A percentile compares a stretch with the other conserved stretches of the same genome.
These are phyloP conservation scores for Silurus meridionalis DNA, from an alignment of 2,113 vertebrate genomes.

Conservation along the genomic window DNA sequence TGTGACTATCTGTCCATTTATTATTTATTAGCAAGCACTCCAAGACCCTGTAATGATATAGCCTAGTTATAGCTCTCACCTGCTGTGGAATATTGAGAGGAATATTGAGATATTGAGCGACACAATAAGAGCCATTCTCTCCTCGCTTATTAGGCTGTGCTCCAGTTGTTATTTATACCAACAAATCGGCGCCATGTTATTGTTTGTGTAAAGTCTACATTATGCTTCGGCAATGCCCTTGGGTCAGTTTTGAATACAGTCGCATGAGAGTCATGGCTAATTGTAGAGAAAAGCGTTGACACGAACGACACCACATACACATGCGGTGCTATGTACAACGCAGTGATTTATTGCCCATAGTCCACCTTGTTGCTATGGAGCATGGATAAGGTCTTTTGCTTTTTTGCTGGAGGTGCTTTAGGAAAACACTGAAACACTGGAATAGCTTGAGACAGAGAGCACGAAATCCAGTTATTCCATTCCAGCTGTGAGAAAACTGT, in stretches of 20 bases:
- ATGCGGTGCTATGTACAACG: constrained; percentile 20
- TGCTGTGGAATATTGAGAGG: background rate
- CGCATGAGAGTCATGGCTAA: constrained; percentile 15
- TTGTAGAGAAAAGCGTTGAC: constrained; percentile 22
- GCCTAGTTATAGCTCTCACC: constrained; percentile 24
- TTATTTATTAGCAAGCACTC: constrained; percentile 16
- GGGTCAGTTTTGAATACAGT: constrained; percentile 6
- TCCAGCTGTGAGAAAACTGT: constrained; percentile 29
- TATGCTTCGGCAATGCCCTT: background rate
- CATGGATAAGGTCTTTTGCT: constrained; percentile 35
- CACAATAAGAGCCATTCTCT: constrained; percentile 22
- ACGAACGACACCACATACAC: constrained; percentile 10
- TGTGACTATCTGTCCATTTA: constrained; percentile 9
- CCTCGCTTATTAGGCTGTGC: constrained; percentile 27
- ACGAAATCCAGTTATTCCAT: constrained; percentile 43
- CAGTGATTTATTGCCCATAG: constrained; percentile 41
- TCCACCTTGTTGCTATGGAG: constrained; percentile 48
- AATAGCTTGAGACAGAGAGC: constrained; percentile 30
- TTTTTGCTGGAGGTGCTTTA: constrained; percentile 45
- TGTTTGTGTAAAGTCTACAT: constrained; percentile 2
- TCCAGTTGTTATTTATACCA: constrained; percentile 18
- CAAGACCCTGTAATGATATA: constrained; percentile 7
- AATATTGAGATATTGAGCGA: constrained; percentile 11
- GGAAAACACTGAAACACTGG: constrained; percentile 25
- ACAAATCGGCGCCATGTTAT: constrained; percentile 6